Percentiles rank a stretch among this genome's conserved stretches.
phyloP scores from a whole-genome alignment of 1,140 invertebrate genomes.

The Drosophila nigrodunni region DNA sequence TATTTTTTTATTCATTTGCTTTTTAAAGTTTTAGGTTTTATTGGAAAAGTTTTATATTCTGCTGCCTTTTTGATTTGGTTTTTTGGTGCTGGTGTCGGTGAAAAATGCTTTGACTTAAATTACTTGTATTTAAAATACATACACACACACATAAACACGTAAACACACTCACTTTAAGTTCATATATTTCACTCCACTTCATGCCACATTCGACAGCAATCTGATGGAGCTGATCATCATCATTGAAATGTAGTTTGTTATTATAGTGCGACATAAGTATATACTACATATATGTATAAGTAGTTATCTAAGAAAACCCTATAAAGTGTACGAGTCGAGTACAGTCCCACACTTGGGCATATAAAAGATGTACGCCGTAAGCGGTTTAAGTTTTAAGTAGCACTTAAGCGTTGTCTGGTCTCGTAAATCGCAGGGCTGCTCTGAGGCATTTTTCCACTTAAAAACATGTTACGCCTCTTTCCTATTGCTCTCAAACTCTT shows the following conservation, averaged over 20 bases:
- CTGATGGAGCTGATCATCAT: slow-evolving; percentile 73
- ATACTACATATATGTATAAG: slow-evolving; percentile 6
- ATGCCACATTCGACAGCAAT: slow-evolving; percentile 57
- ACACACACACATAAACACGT: slow-evolving; percentile 20
- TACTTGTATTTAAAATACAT: slow-evolving; percentile 17
- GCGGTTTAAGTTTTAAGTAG: slow-evolving; percentile 80
- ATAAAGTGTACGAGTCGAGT: slow-evolving; percentile 48
- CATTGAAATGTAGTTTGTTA: slow-evolving; percentile 77
- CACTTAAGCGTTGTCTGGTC: slow-evolving; percentile 76
- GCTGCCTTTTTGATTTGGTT: slow-evolving; percentile 74
- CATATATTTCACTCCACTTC: slow-evolving; percentile 50
- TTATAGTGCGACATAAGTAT: slow-evolving; percentile 53
- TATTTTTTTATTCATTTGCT: too few species aligned
- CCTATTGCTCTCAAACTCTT: background rate
- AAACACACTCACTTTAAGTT: slow-evolving; percentile 26
- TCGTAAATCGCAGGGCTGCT: slow-evolving; percentile 69
- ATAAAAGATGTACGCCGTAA: slow-evolving; percentile 64
- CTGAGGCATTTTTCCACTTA: slow-evolving; percentile 60
- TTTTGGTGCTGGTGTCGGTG: slow-evolving; percentile 68
- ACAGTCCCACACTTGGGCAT: slow-evolving; percentile 18
- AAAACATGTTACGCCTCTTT: slow-evolving; percentile 43
- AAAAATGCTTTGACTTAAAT: slow-evolving; percentile 54
- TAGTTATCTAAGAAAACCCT: slow-evolving; percentile 27
- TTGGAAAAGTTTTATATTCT: slow-evolving; percentile 58
- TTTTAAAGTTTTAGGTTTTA: slow-evolving; percentile 46